Evolutionary conservation across 2,888 invertebrate species (phyloP).

Genomic region (Hedychridium roseum): DNA sequence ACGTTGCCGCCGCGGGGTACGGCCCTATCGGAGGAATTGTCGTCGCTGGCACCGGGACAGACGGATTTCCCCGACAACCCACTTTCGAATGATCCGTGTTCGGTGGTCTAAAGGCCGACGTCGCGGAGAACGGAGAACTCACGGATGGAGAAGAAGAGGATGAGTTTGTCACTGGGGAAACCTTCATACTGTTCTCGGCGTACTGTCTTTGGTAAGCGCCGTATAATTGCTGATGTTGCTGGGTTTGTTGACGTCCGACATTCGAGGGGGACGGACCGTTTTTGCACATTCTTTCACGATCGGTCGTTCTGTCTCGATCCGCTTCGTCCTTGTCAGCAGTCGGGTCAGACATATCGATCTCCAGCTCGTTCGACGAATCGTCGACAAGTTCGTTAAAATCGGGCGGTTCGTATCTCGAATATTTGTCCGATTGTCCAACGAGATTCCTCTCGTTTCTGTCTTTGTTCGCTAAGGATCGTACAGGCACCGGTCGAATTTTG

Average conservation of each 20-base stretch:
- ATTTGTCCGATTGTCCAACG: conserved; percentile 60
- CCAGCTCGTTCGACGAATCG: conserved; percentile 80
- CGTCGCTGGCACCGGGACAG: conserved; percentile 44
- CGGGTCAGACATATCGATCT: conserved; percentile 81
- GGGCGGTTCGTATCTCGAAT: conserved; percentile 73
- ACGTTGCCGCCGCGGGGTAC: conserved; percentile 76
- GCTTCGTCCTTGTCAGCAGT: conserved; percentile 72
- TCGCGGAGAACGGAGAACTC: conserved; percentile 72
- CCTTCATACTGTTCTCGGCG: conserved; percentile 66
- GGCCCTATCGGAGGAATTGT: conserved; percentile 67
- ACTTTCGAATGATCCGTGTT: conserved; percentile 71
- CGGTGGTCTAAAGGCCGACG: conserved; percentile 83
- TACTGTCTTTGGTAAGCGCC: conserved; percentile 65
- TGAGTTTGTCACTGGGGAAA: conserved; percentile 65
- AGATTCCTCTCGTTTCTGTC: conserved; percentile 44
- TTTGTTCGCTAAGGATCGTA: conserved; percentile 38
- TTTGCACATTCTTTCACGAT: conserved; percentile 60
- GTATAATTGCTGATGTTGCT: conserved; percentile 55
- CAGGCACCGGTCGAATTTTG: conserved; percentile 39
- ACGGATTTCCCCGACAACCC: conserved; percentile 51
- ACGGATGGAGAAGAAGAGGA: conserved; percentile 61
- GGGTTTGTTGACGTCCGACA: conserved; percentile 42
- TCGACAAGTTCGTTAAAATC: conserved; percentile 80
- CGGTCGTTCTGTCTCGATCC: conserved; percentile 66
- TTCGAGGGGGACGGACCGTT: conserved; percentile 44